Percentiles rank a stretch among this genome's conserved stretches.
Conservation (phyloP, 2,888 invertebrate species). For the Sialis lutaria region DNA sequence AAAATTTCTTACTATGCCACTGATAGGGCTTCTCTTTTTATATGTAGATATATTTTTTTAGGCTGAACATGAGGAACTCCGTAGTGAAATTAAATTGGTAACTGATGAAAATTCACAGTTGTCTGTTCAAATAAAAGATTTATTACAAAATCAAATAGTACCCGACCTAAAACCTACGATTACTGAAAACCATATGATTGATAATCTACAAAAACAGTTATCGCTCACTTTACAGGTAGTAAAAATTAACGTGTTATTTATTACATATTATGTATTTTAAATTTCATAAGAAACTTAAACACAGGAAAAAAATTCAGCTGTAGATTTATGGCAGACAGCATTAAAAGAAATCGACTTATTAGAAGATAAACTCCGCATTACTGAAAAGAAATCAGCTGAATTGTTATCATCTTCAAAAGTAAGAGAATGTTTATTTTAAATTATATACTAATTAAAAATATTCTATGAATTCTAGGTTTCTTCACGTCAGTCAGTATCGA, state of each 20-base stretch:
- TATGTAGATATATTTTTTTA: slow-evolving; percentile 9
- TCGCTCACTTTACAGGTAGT: slow-evolving; percentile 19
- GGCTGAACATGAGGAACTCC: slow-evolving; percentile 18
- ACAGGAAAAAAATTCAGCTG: slow-evolving; percentile 46
- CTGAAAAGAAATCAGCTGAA: too few relatives aligned
- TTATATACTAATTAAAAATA: slow-evolving; percentile 9
- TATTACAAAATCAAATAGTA: slow-evolving; percentile 1
- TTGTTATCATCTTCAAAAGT: too few relatives aligned
- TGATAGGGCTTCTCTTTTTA: too few relatives aligned
- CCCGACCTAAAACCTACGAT: slow-evolving; percentile 1
- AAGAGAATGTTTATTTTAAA: slow-evolving; percentile 6
- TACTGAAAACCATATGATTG: slow-evolving; percentile 18
- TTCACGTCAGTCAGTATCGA: too few relatives aligned
- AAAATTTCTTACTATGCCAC: too few relatives aligned
- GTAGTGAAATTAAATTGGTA: slow-evolving; percentile 19
- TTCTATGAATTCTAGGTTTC: slow-evolving; percentile 10
- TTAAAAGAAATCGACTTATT: slow-evolving; percentile 45
- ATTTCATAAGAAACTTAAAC: slow-evolving; percentile 9
- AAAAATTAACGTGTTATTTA: slow-evolving; percentile 1
- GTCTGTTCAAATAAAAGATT: slow-evolving; percentile 14
- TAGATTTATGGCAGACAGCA: slow-evolving; percentile 47
- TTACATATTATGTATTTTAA: neutral
- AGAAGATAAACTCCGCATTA: slow-evolving; percentile 33
- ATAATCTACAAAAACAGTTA: slow-evolving; percentile 24
- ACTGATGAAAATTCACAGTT: slow-evolving; percentile 22